Conservation (phyloP, 1,140 invertebrate species). For the Hyles vespertilio region DNA sequence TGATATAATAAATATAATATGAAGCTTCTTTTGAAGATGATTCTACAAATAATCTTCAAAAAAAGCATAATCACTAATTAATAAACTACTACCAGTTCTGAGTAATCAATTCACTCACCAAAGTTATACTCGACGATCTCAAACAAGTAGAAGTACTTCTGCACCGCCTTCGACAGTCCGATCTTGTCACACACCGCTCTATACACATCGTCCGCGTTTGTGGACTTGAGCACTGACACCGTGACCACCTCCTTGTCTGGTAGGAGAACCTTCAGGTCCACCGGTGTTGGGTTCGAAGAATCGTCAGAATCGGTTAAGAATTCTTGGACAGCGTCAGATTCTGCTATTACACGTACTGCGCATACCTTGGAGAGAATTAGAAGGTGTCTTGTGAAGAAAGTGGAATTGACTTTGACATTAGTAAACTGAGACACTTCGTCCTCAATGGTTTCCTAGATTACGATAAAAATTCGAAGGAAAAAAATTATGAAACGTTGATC, state of each 20-base stretch:
- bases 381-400: no score
- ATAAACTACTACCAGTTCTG: no score
- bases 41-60: no score
- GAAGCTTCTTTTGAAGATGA: no score
- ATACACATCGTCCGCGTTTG: constrained; percentile 94
- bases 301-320: constrained; percentile 96
- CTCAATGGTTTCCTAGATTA: no score
- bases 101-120: constrained; percentile 74
- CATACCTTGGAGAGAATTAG: constrained; percentile 82
- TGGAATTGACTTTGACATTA: no score
- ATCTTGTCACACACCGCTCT: constrained; percentile 92
- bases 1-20: no score
- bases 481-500: no score
- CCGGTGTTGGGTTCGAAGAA: constrained; percentile 89
- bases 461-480: no score
- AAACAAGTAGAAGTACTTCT: constrained; percentile 97
- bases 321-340: constrained; percentile 97
- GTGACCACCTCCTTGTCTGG: constrained; percentile 93
- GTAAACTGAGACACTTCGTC: no score
- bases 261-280: constrained; percentile 92
- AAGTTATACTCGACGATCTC: constrained; percentile 99
- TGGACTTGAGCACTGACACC: constrained; percentile 93
- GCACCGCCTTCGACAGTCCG: constrained; percentile 85
- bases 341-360: constrained; percentile 97
- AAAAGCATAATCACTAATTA: no score